phyloP scores from a whole-genome alignment of 53 echinoderm and acorn worm species.

The Crossaster papposus region DNA sequence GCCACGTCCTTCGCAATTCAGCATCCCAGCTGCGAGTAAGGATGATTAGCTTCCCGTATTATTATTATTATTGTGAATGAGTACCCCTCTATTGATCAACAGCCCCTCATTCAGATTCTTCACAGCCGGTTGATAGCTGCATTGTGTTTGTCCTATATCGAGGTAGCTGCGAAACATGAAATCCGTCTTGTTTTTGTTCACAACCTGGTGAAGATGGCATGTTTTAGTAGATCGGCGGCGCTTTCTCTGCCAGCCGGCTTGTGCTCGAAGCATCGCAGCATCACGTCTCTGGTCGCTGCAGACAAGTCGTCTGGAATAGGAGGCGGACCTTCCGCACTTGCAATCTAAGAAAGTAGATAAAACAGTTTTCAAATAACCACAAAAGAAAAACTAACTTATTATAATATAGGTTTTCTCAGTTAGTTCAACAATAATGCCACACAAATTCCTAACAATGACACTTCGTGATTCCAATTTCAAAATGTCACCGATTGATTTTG shows the following conservation, averaged over 20 bases:
- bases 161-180: background rate
- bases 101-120: background rate
- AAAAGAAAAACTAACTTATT: background rate
- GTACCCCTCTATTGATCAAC: background rate
- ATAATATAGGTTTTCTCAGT: no score
- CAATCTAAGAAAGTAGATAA: conserved; percentile 70
- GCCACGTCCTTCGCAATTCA: no score
- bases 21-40: no score
- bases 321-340: conserved; percentile 89
- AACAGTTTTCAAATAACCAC: background rate
- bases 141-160: background rate
- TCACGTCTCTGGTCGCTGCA: conserved; percentile 73
- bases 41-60: no score
- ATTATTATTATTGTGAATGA: no score
- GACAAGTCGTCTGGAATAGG: conserved; percentile 81
- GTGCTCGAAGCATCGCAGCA: conserved; percentile 82
- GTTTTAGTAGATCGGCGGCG: conserved; percentile 76
- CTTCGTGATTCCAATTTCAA: no score
- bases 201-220: conserved; percentile 78
- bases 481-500: no score
- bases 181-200: conserved; percentile 20
- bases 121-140: background rate
- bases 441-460: no score
- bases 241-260: conserved; percentile 70
- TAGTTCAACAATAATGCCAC: no score